These are phyloP conservation scores for Lamprologus tigripictilis DNA, from an alignment of 2,113 vertebrate species.

Conservation along the genomic window DNA sequence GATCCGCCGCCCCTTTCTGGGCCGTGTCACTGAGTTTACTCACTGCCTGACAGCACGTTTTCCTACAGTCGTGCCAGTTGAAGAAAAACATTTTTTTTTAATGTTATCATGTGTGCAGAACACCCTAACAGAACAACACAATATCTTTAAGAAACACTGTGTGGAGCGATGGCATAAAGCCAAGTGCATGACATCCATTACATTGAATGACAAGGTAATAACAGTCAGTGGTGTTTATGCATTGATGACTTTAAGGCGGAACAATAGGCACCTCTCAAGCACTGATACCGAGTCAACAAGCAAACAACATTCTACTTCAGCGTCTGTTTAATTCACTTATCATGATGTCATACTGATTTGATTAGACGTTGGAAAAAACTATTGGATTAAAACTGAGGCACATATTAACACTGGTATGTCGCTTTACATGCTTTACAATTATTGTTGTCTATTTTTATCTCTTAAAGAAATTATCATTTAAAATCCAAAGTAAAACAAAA, in stretches of 20 bases:
- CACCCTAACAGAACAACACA: background rate
- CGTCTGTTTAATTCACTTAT: conserved; percentile 28
- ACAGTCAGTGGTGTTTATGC: conserved; percentile 12
- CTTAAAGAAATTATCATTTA: background rate
- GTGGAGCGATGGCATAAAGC: background rate
- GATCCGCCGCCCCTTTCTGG: background rate
- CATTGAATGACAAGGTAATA: conserved; percentile 9
- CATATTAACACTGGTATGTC: conserved; percentile 1
- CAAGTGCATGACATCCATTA: conserved; percentile 56
- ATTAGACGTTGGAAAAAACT: conserved; percentile 34
- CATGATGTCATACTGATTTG: conserved; percentile 50
- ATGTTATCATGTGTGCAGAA: conserved; percentile 28
- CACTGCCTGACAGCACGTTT: background rate
- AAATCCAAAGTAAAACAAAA: background rate
- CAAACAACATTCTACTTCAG: conserved; percentile 15
- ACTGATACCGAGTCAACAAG: conserved; percentile 21
- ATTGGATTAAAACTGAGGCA: conserved; percentile 24
- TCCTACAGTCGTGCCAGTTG: conserved; percentile 6
- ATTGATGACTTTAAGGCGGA: conserved; percentile 15
- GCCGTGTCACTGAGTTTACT: conserved; percentile 31
- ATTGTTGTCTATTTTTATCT: background rate
- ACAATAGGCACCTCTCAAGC: conserved; percentile 27
- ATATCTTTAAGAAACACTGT: background rate
- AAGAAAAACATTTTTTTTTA: conserved; percentile 30
- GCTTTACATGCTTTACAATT: conserved; percentile 6